Evolutionary conservation across 2,113 vertebrate genomes (phyloP).

Genomic region (Peromyscus maniculatus): DNA sequence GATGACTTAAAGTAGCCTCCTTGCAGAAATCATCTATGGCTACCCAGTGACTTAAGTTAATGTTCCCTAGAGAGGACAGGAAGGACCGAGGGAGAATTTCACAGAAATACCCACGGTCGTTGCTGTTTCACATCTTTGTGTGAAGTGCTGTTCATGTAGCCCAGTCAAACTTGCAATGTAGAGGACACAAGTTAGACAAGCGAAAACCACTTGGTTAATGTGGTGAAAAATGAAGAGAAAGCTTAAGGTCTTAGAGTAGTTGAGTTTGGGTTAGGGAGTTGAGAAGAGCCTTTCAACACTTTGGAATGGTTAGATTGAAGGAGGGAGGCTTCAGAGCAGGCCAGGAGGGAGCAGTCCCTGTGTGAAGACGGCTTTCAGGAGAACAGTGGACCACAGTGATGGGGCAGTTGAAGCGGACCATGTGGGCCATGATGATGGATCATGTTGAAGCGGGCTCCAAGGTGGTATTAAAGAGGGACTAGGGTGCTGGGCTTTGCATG

Average conservation of each 20-base stretch:
- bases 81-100: not conserved
- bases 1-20: constrained; percentile 24
- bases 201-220: not conserved
- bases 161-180: not conserved
- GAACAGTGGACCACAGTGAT: not conserved
- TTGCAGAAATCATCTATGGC: constrained; percentile 33
- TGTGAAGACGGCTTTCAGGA: constrained; percentile 14
- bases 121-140: not conserved
- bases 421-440: not conserved
- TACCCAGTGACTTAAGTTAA: constrained; percentile 23
- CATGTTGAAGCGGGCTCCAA: not conserved
- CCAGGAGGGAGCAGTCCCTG: not conserved
- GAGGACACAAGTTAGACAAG: constrained; percentile 30
- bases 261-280: not conserved
- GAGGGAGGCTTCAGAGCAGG: not conserved
- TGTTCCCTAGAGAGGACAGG: constrained; percentile 11
- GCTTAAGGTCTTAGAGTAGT: not conserved
- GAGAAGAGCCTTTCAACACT: constrained; percentile 19
- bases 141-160: not conserved
- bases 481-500: not conserved
- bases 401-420: not conserved
- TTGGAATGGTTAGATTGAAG: constrained; percentile 32
- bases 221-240: constrained; percentile 42
- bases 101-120: not conserved
- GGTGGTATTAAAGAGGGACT: not conserved